Percentiles rank a stretch among this genome's conserved stretches.
Evolutionary conservation across 2,888 invertebrate species (phyloP).

Genomic region (Dromius quadrimaculatus): DNA sequence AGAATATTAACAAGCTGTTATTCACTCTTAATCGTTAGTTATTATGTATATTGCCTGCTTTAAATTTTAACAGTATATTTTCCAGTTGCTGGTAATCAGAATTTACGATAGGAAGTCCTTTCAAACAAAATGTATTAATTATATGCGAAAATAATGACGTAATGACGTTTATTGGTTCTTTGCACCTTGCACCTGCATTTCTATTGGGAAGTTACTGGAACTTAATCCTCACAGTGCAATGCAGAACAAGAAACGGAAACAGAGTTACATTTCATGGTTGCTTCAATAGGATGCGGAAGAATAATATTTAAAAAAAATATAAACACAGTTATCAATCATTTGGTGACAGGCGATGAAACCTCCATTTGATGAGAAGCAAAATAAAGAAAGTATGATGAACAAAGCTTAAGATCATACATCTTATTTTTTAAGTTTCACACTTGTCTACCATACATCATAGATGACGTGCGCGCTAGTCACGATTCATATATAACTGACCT

Average conservation of each 20-base stretch:
- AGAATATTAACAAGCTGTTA: too few relatives aligned
- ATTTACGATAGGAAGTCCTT: conserved; percentile 44
- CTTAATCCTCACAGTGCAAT: neutral
- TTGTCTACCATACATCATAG: conserved; percentile 29
- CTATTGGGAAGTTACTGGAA: neutral
- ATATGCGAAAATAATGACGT: conserved; percentile 28
- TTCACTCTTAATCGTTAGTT: too few relatives aligned
- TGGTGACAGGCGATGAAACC: too few relatives aligned
- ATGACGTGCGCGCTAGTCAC: conserved; percentile 17
- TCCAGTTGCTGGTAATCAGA: conserved; percentile 39
- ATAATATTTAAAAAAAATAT: too few relatives aligned
- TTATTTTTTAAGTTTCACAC: conserved; percentile 25
- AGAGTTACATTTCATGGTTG: neutral
- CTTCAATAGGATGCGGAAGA: neutral
- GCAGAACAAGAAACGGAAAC: conserved; percentile 18
- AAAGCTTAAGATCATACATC: conserved; percentile 21
- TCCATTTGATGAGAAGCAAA: too few relatives aligned
- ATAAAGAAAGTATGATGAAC: neutral
- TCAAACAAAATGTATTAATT: conserved; percentile 41
- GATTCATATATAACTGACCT: conserved; percentile 23
- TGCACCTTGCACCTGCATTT: conserved; percentile 16
- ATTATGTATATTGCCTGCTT: too few relatives aligned
- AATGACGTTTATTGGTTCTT: neutral
- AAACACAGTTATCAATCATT: too few relatives aligned
- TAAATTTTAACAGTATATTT: too few relatives aligned